A percentile compares a stretch with the other conserved stretches of the same genome.
Evolutionary conservation across 2,888 invertebrate genomes (phyloP).

Genomic region (Noctua janthina): DNA sequence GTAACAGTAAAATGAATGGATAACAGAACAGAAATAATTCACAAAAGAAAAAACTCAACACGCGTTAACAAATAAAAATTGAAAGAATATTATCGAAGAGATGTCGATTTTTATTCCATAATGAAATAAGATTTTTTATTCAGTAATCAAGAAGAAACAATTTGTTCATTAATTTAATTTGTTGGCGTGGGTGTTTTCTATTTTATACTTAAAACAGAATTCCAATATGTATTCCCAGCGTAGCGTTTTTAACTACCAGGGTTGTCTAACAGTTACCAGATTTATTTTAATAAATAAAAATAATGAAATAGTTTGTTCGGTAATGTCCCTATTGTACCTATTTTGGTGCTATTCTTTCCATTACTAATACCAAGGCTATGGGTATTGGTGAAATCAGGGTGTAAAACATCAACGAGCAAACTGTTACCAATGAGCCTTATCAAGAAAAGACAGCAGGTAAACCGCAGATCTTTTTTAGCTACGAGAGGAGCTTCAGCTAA

Average conservation of each 20-base stretch:
- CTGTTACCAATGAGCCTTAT: too few species aligned
- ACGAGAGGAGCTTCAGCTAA: too few species aligned
- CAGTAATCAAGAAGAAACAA: slow-evolving; percentile 21
- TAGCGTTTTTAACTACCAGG: background rate
- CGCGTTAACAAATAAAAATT: background rate
- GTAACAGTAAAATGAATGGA: background rate
- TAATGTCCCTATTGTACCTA: background rate
- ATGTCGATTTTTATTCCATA: slow-evolving; percentile 19
- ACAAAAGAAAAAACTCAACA: background rate
- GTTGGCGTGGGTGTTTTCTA: slow-evolving; percentile 19
- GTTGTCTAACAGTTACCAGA: background rate
- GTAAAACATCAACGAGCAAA: too few species aligned
- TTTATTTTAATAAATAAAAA: background rate
- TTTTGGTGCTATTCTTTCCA: background rate
- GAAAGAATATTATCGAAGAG: slow-evolving; percentile 5
- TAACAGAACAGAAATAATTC: background rate
- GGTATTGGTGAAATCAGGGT: too few species aligned
- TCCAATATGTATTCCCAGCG: background rate
- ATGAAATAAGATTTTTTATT: slow-evolving; percentile 13
- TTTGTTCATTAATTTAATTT: slow-evolving; percentile 12
- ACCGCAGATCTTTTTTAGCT: background rate
- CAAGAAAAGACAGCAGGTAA: background rate
- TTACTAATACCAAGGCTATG: background rate
- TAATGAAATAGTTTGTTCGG: background rate
- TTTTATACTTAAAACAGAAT: background rate